A percentile compares a stretch with the other conserved stretches of the same genome.
These are phyloP conservation scores for Aplochiton taeniatus DNA, from an alignment of 2,797 vertebrate species.

Conservation along the genomic window DNA sequence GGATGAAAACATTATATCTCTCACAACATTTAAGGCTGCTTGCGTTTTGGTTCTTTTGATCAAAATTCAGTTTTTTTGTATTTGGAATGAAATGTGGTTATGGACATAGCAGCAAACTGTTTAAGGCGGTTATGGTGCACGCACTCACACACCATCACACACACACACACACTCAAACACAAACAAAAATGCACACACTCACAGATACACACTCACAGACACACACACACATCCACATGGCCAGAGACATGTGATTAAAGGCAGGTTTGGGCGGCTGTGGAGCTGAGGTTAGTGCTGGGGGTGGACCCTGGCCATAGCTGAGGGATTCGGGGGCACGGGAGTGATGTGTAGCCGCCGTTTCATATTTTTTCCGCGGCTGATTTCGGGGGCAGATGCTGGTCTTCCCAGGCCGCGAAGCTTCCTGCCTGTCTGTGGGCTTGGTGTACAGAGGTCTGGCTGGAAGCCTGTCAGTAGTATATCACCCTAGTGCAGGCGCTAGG, in stretches of 20 bases:
- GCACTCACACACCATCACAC: constrained; percentile 17
- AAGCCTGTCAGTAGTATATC: constrained; percentile 34
- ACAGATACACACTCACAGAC: constrained; percentile 11
- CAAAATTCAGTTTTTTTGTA: too few relatives aligned
- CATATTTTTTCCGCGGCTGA: background rate
- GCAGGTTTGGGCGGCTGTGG: constrained; percentile 3
- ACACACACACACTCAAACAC: constrained; percentile 1
- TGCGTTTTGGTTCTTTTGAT: too few relatives aligned
- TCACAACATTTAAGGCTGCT: too few relatives aligned
- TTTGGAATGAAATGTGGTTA: too few relatives aligned
- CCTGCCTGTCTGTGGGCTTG: constrained; percentile 14
- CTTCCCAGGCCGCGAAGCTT: constrained; percentile 17
- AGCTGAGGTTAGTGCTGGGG: constrained; percentile 1
- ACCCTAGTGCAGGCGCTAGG: constrained; percentile 20
- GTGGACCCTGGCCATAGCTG: constrained; percentile 9
- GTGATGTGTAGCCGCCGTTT: constrained; percentile 10
- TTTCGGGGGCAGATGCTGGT: constrained; percentile 29
- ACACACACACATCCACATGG: background rate
- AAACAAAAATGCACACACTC: constrained; percentile 1
- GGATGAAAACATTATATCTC: too few relatives aligned
- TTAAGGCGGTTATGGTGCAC: too few relatives aligned
- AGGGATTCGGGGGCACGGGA: constrained; percentile 11
- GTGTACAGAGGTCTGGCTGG: constrained; percentile 25
- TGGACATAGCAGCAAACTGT: too few relatives aligned
- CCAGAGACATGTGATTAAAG: constrained; percentile 1